Evolutionary conservation across 2,888 invertebrate species (phyloP).

Genomic region (Xylota sylvarum): DNA sequence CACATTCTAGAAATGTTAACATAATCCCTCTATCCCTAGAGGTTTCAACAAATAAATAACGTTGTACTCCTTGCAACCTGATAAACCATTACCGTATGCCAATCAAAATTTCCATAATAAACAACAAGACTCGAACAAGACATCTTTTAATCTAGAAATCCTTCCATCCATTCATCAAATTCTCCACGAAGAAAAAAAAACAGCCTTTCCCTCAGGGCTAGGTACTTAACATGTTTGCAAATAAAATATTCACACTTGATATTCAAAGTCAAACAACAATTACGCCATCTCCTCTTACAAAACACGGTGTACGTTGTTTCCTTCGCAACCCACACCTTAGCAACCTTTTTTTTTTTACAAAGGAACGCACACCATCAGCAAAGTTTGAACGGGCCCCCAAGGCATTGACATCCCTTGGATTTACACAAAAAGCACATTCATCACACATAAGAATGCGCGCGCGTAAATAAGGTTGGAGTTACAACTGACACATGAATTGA

Average conservation of each 20-base stretch:
- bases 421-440: conserved; percentile 64
- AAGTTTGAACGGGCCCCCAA: conserved; percentile 46
- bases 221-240: conserved; percentile 48
- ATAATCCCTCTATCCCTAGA: neutral
- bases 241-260: conserved; percentile 68
- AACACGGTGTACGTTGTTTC: neutral
- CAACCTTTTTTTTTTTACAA: neutral
- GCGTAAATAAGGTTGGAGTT: conserved; percentile 43
- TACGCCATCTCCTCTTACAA: conserved; percentile 34
- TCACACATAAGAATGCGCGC: conserved; percentile 32
- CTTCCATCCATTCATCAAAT: conserved; percentile 43
- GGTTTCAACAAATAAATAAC: neutral
- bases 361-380: neutral
- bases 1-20: neutral
- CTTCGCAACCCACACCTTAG: neutral
- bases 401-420: conserved; percentile 57
- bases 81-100: conserved; percentile 15
- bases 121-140: conserved; percentile 18
- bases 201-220: conserved; percentile 7
- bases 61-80: neutral
- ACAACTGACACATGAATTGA: conserved; percentile 57
- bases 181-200: neutral
- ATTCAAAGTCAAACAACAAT: conserved; percentile 67
- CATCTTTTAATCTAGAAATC: conserved; percentile 32
- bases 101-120: conserved; percentile 23